Percentiles rank a stretch among this genome's conserved stretches.
Evolutionary conservation across 2,888 invertebrate genomes (phyloP).

Genomic region (Ichneumoninae sp.): DNA sequence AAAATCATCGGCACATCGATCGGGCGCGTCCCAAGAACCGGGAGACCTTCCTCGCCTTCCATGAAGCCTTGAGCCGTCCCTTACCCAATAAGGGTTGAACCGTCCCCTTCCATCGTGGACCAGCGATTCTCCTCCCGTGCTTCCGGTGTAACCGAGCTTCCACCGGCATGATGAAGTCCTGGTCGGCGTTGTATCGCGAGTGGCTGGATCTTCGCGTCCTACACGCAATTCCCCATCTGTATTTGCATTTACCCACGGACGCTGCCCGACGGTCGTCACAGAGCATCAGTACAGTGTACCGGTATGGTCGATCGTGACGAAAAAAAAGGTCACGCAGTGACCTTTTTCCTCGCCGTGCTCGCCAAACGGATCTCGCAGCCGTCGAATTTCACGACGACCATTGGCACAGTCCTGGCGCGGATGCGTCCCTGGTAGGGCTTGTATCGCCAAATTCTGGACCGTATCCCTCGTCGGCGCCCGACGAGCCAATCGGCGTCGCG

Average conservation of each 20-base stretch:
- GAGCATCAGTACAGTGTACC: background rate
- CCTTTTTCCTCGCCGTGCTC: background rate
- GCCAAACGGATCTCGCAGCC: background rate
- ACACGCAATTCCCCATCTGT: slow-evolving; percentile 35
- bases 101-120: background rate
- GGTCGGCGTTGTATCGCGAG: slow-evolving; percentile 76
- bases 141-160: slow-evolving; percentile 7
- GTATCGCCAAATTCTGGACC: slow-evolving; percentile 62
- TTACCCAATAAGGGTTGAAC: slow-evolving; percentile 7
- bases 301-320: background rate
- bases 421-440: slow-evolving; percentile 63
- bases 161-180: slow-evolving; percentile 69
- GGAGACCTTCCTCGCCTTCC: slow-evolving; percentile 50
- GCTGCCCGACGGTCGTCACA: slow-evolving; percentile 4
- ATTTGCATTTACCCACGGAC: slow-evolving; percentile 27
- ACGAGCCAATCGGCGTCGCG: slow-evolving; percentile 19
- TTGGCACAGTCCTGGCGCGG: background rate
- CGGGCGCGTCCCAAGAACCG: slow-evolving; percentile 77
- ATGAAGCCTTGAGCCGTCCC: slow-evolving; percentile 68
- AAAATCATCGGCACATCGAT: slow-evolving; percentile 71
- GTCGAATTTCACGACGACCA: background rate
- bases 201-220: slow-evolving; percentile 72
- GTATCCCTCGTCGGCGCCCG: slow-evolving; percentile 14
- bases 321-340: background rate
- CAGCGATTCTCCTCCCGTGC: slow-evolving; percentile 7